phyloP scores from a whole-genome alignment of 1,140 invertebrate genomes.

The Zaprionus davidi region DNA sequence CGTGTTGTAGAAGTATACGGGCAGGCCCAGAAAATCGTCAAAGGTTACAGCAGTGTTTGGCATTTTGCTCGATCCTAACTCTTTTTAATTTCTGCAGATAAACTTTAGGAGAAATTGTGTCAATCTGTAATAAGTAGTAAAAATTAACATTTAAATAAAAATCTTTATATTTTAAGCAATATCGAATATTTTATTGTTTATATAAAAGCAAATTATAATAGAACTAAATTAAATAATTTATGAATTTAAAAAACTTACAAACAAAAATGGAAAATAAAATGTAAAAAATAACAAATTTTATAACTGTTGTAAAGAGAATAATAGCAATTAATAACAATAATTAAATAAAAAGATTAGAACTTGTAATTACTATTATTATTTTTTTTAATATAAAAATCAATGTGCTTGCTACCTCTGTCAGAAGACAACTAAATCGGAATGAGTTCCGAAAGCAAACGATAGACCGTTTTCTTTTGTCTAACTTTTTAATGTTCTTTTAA shows the following conservation, averaged over 20 bases:
- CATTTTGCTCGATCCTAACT: neutral
- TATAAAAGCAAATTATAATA: no score
- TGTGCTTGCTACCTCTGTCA: constrained; percentile 9
- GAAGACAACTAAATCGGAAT: constrained; percentile 23
- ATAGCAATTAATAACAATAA: neutral
- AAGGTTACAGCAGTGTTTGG: neutral
- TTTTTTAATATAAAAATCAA: neutral
- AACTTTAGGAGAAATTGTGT: neutral
- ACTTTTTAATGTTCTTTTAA: constrained; percentile 14
- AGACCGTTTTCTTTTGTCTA: neutral
- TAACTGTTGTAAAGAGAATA: neutral
- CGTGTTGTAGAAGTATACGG: constrained; percentile 42
- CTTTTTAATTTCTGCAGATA: neutral
- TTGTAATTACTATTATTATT: neutral
- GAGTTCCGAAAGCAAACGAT: neutral
- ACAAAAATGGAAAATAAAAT: no score
- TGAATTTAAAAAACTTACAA: no score
- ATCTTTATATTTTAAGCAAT: no score
- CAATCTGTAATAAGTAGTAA: no score
- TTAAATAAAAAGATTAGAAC: neutral
- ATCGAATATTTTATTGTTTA: no score
- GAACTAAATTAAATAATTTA: neutral
- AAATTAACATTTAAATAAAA: no score
- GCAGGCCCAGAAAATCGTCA: constrained; percentile 50
- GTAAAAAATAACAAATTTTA: neutral